Evolutionary conservation across 2,113 vertebrate species (phyloP), one percentile per base, ranked within the genome.

Genomic region (Myrmophylax atrothorax): DNA sequence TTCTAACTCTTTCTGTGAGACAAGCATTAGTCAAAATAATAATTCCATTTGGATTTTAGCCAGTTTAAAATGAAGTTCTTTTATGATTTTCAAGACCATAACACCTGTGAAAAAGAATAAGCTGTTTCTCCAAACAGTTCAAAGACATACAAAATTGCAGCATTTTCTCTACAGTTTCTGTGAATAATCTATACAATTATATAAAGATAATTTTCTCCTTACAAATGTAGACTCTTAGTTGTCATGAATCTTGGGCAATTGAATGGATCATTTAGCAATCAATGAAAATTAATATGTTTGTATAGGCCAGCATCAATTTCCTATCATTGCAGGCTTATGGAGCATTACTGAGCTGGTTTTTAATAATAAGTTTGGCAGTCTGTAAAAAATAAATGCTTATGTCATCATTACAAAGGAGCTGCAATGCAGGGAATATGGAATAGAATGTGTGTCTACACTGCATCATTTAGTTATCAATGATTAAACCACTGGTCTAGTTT

Each of bases 221-320:
- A 72, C 35, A 76, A n/a, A 67, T 40, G 29, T 59, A 77, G 26
- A 91, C 80, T 52, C 37, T 75, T 67, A 89, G 59, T 69, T 94
- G 49, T 81, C 60, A 69, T 55, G 64, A 46, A 83, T 89, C 75
- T 63, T 60, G 60, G 47, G 69, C 59, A 90, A 94, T 14, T 62
- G 37, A 74, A 72, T 63, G 47, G 78, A 86, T 83, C 37, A 23
- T 77, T 93, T 84, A 81, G 70, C 46, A 84, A 56, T 70, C 62
- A 38, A 14, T 64, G 38, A 75, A 92, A 89, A 96, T 89, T 68
- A 91, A 91, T 89, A 31, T 91, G 44, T 87, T 95, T 90, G 49
- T 60, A 44, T 38, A 83, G 25, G 47, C 83, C 93, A 92, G 70
- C 59, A 80, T 60, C 58, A 82, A n/a, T 93, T 92, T 93, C 89